phyloP scores from a whole-genome alignment of 2,797 vertebrate genomes.

The Paedocypris micromegethes region DNA sequence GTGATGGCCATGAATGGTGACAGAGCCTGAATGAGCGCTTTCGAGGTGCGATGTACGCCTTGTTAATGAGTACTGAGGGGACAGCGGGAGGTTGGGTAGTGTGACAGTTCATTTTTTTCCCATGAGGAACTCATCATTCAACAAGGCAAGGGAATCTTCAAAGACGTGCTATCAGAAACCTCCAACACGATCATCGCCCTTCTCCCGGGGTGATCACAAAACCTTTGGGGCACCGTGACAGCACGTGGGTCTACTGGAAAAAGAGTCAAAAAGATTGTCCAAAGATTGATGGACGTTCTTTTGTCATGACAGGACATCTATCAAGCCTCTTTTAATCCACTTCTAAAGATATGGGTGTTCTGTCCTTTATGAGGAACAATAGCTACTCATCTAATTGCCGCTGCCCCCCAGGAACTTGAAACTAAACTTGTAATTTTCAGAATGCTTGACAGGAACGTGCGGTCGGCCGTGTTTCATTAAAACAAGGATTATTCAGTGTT shows the following conservation, averaged over 20 bases:
- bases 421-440: conserved; percentile 32
- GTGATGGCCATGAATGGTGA: conserved; percentile 79
- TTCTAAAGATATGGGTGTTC: conserved; percentile 44
- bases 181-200: conserved; percentile 35
- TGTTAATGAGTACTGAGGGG: conserved; percentile 71
- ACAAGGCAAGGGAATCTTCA: conserved; percentile 37
- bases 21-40: conserved; percentile 75
- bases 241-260: conserved; percentile 51
- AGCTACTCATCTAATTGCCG: conserved; percentile 53
- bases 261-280: conserved; percentile 57
- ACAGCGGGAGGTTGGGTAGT: conserved; percentile 61
- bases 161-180: conserved; percentile 39
- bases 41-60: conserved; percentile 74
- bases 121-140: conserved; percentile 45
- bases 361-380: conserved; percentile 49
- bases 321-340: conserved; percentile 52
- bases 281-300: conserved; percentile 62
- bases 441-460: conserved; percentile 23
- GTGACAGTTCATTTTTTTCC: conserved; percentile 44
- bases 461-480: conserved; percentile 37
- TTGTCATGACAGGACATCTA: conserved; percentile 48
- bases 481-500: conserved; percentile 4
- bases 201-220: conserved; percentile 50
- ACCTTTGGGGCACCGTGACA: conserved; percentile 54
- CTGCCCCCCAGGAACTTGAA: conserved; percentile 42